These are phyloP conservation scores for Cataglyphis altisquamis DNA, from an alignment of 2,888 invertebrate species.

Conservation along the genomic window DNA sequence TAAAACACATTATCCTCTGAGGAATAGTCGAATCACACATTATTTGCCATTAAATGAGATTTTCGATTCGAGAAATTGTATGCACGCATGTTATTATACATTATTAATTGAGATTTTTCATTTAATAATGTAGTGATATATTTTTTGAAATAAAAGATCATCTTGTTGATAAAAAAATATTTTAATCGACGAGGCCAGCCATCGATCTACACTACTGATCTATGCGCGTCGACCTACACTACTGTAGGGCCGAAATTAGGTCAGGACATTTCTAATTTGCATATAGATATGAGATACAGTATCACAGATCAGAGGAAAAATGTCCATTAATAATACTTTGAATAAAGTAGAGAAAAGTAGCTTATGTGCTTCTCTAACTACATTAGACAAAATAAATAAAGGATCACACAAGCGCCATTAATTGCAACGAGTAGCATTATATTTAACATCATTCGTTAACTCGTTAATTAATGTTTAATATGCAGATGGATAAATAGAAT, in stretches of 20 bases:
- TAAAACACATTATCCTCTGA: conserved; percentile 8
- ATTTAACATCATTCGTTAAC: background rate
- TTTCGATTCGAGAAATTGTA: background rate
- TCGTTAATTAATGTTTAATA: conserved; percentile 21
- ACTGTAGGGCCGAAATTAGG: conserved; percentile 46
- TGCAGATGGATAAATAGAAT: background rate
- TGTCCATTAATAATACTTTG: conserved; percentile 41
- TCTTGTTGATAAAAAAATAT: background rate
- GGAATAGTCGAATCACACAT: too few species aligned
- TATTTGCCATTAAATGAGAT: background rate
- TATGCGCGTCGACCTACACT: conserved; percentile 48
- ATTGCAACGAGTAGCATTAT: background rate
- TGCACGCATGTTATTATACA: background rate
- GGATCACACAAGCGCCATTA: background rate
- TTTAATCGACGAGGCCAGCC: conserved; percentile 8
- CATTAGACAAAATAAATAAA: background rate
- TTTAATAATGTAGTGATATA: background rate
- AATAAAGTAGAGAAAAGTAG: background rate
- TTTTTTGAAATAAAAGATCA: background rate
- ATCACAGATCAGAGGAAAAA: conserved; percentile 38
- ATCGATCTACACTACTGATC: conserved; percentile 55
- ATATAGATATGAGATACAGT: conserved; percentile 36
- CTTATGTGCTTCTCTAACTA: background rate
- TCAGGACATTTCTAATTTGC: conserved; percentile 53
- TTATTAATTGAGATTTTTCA: conserved; percentile 1